phyloP scores from a whole-genome alignment of 1,140 invertebrate species.

The Phocides pigmalion region DNA sequence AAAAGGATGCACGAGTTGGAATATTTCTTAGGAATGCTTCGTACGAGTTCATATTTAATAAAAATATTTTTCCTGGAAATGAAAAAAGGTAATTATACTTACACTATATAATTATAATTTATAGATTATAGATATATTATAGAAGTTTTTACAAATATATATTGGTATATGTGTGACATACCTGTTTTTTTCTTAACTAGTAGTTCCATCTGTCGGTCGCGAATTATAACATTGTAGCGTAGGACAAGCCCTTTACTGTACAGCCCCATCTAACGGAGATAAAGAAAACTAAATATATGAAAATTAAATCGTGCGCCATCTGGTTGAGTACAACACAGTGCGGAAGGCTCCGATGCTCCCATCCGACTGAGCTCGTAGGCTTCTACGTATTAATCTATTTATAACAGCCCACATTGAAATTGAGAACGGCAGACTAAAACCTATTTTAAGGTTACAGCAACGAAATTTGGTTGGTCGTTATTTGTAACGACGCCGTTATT shows the following conservation, averaged over 20 bases:
- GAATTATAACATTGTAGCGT: conserved; percentile 34
- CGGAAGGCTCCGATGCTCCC: conserved; percentile 59
- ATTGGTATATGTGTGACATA: conserved; percentile 4
- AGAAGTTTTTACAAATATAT: neutral
- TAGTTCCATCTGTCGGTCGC: conserved; percentile 53
- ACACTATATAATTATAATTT: too few relatives aligned
- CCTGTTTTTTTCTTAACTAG: conserved; percentile 1
- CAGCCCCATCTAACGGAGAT: conserved; percentile 57
- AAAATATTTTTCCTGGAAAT: neutral
- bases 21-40: neutral
- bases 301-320: conserved; percentile 55
- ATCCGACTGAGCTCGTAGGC: conserved; percentile 61
- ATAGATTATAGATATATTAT: too few relatives aligned
- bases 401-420: conserved; percentile 54
- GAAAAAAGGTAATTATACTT: neutral
- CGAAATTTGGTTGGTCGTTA: conserved; percentile 55
- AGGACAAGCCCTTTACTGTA: conserved; percentile 27
- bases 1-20: neutral
- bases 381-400: conserved; percentile 54
- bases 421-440: conserved; percentile 49
- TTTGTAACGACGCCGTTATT: conserved; percentile 48
- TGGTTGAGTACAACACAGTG: conserved; percentile 47
- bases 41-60: too few relatives aligned
- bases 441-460: conserved; percentile 57
- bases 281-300: conserved; percentile 43